A percentile compares a stretch with the other conserved stretches of the same genome.
Evolutionary conservation across 1,140 invertebrate species (phyloP).

Genomic region (Arion vulgaris): DNA sequence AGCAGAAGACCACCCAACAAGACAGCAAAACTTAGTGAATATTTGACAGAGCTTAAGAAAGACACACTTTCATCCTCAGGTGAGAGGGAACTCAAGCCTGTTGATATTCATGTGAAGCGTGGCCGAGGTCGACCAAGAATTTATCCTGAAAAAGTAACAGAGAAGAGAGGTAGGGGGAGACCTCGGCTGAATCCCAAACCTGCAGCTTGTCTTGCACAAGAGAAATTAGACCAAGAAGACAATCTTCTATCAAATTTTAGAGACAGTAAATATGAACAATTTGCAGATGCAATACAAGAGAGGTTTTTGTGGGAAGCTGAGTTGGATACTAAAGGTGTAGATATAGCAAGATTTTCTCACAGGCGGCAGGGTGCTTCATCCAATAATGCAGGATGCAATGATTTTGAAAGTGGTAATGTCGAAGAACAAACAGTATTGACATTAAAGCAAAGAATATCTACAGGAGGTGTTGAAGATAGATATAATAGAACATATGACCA

Average conservation of each 20-base stretch:
- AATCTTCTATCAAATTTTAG: not conserved
- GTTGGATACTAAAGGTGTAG: not conserved
- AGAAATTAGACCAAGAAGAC: not conserved
- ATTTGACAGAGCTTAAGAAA: slow-evolving; percentile 30
- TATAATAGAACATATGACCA: not conserved
- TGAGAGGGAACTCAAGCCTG: not conserved
- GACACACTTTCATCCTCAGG: not conserved
- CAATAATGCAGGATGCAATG: not conserved
- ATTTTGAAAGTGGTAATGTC: not conserved
- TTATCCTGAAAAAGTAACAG: slow-evolving; percentile 13
- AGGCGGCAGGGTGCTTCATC: not conserved
- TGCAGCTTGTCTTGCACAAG: not conserved
- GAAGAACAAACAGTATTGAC: not conserved
- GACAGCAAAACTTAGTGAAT: slow-evolving; percentile 29
- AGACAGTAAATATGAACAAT: not conserved
- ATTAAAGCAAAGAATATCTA: not conserved
- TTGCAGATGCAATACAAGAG: not conserved
- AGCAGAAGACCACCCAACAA: slow-evolving; percentile 14
- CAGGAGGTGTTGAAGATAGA: not conserved
- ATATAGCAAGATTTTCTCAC: not conserved
- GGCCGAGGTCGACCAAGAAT: slow-evolving; percentile 28
- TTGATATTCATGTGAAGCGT: not conserved
- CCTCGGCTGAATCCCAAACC: not conserved
- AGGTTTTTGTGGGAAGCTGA: not conserved
- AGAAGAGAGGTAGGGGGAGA: slow-evolving; percentile 16